phyloP scores from a whole-genome alignment of 2,113 vertebrate genomes.

The Ptychochromis oligacanthus region DNA sequence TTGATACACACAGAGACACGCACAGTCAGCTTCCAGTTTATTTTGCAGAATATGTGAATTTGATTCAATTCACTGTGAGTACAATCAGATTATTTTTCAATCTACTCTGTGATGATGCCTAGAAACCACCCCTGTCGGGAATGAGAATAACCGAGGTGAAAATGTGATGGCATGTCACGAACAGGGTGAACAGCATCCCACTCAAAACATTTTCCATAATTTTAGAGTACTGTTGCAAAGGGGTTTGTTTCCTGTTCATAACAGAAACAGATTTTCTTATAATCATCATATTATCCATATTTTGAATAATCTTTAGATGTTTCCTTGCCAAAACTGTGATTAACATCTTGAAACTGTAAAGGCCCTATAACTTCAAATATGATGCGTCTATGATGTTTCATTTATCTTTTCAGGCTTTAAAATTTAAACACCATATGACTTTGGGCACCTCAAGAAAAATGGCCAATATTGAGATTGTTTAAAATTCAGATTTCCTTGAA shows the following conservation, averaged over 20 bases:
- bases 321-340: neutral
- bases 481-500: too few species aligned
- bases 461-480: too few species aligned
- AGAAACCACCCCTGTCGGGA: neutral
- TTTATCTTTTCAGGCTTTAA: neutral
- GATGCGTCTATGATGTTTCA: neutral
- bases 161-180: neutral
- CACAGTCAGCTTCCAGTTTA: neutral
- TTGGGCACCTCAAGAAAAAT: too few species aligned
- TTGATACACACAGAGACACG: neutral
- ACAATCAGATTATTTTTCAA: conserved; percentile 1
- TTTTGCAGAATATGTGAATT: neutral
- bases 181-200: neutral
- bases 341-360: neutral
- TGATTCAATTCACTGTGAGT: neutral
- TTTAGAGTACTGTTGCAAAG: too few species aligned
- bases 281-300: accelerated
- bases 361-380: neutral
- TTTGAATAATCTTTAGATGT: neutral
- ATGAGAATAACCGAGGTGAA: neutral
- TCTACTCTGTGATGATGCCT: neutral
- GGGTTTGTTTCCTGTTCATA: neutral
- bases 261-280: neutral
- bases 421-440: neutral
- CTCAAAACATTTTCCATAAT: too few species aligned